These are phyloP conservation scores for Melangyna quadrimaculata DNA, from an alignment of 2,888 invertebrate species.

Conservation along the genomic window DNA sequence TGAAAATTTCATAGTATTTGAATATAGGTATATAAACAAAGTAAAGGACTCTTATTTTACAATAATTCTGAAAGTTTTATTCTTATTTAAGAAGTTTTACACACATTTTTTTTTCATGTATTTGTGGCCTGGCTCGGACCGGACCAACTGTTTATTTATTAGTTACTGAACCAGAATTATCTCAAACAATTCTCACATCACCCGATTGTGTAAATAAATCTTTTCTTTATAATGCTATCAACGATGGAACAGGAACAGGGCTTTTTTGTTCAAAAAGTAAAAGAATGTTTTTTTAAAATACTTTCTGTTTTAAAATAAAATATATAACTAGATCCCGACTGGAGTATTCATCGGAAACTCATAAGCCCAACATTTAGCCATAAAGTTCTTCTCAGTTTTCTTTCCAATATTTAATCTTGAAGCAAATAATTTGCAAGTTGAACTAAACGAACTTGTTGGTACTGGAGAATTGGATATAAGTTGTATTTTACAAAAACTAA, in stretches of 20 bases:
- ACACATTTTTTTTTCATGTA: slow-evolving; percentile 69
- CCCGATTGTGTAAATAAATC: slow-evolving; percentile 77
- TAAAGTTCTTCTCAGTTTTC: slow-evolving; percentile 76
- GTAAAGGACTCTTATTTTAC: too few relatives aligned
- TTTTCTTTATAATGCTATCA: slow-evolving; percentile 75
- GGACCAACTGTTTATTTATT: slow-evolving; percentile 78
- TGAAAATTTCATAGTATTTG: too few relatives aligned
- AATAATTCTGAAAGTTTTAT: too few relatives aligned
- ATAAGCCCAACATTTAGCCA: slow-evolving; percentile 78
- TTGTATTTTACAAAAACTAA: slow-evolving; percentile 74
- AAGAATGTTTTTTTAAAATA: too few relatives aligned
- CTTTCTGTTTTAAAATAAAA: background rate
- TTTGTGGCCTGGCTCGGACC: slow-evolving; percentile 78
- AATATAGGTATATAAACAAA: too few relatives aligned
- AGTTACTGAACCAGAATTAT: slow-evolving; percentile 75
- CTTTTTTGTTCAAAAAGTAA: slow-evolving; percentile 76
- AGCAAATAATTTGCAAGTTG: slow-evolving; percentile 72
- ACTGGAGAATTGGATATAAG: slow-evolving; percentile 74
- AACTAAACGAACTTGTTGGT: slow-evolving; percentile 69
- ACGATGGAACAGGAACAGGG: slow-evolving; percentile 77
- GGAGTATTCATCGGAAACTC: slow-evolving; percentile 77
- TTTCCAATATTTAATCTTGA: slow-evolving; percentile 77
- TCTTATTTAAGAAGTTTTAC: slow-evolving; percentile 37
- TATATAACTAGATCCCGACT: slow-evolving; percentile 74
- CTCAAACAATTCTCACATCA: slow-evolving; percentile 77